Base-by-base conservation (phyloP, 1,140 invertebrate species). In the Drosophila setifemur region DNA sequence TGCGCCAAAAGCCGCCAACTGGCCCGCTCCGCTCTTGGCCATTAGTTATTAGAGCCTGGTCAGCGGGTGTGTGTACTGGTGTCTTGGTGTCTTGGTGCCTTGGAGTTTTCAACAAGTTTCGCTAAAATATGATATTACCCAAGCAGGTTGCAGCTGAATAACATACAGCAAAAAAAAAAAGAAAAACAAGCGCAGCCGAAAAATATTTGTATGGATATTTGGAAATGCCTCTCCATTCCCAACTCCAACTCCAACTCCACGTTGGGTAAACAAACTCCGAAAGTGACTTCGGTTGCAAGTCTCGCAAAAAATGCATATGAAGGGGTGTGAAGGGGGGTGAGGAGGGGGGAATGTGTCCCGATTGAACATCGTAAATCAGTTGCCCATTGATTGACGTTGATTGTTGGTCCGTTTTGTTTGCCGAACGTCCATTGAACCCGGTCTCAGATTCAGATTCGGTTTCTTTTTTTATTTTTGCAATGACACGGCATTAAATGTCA, bases 101-200 rank as follows among this genome's bases (percentile, higher is more conserved):
- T 66, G 71, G 70, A 73, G 73, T 77, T 83, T 83, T 76, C 69
- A 83, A 77, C 78, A 70, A 83, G 78, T 83, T 82, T 83, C 73
- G 73, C 74, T 83, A 83, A 83, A 83, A 82, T 77, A 82, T 82
- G 78, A 82, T 82, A 76, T 82, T 83, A 82, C 78, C 73, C 68
- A 77, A 82, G 78, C 78, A 82, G 78, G 78, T 83, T 82, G 78
- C 44, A 66, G 66, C 42, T 52, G 19, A 64, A 55, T 45, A n/a
- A n/a, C n/a, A n/a, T n/a, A n/a, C n/a, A 49, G 19, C 44, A 44
- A 53, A 48, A 43, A 31, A 53, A 33, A 54, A 25, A 31, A 47
- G 14, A 37, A 37, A 23, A 39, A 23, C 28, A 18, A 61, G 28
- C 25, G 7, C 23, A 31, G 35, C 26, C 33, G 14, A 42, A 39